Percentiles rank a stretch among this genome's conserved stretches.
Conservation (phyloP, 1,140 invertebrate species). For the Parasteatoda tepidariorum region DNA sequence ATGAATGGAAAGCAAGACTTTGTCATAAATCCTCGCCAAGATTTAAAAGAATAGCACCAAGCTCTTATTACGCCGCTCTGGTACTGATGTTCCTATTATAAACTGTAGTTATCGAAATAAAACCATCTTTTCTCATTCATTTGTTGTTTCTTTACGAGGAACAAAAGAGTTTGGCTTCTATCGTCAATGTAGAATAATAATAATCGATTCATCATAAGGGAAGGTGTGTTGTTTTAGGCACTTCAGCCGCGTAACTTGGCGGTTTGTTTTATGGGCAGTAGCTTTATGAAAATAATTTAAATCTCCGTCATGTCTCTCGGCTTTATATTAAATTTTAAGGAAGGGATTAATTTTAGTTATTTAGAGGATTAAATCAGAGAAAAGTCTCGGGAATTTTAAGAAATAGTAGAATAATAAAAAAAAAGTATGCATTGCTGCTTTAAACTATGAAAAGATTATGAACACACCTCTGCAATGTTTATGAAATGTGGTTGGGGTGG, state of each 20-base stretch:
- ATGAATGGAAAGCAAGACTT: slow-evolving; percentile 49
- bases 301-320: no score
- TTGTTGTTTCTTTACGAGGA: slow-evolving; percentile 18
- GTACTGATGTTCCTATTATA: slow-evolving; percentile 55
- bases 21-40: slow-evolving; percentile 53
- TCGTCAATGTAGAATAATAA: slow-evolving; percentile 8
- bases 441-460: no score
- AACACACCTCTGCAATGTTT: no score
- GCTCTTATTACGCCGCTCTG: slow-evolving; percentile 13
- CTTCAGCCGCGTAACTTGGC: background rate
- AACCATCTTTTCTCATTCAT: slow-evolving; percentile 37
- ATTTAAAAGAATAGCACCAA: slow-evolving; percentile 53
- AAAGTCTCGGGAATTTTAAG: no score
- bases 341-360: no score
- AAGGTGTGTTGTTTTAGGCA: slow-evolving; percentile 37
- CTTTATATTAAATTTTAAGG: no score
- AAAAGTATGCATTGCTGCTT: no score
- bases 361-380: no score
- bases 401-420: no score
- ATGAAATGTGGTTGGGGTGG: no score
- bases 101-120: slow-evolving; percentile 56
- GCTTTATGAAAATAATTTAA: no score
- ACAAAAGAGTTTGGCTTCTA: slow-evolving; percentile 40
- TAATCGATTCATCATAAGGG: slow-evolving; percentile 44
- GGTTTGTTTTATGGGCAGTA: no score